Conservation (phyloP, 2,888 invertebrate genomes). For the Stenoptilia bipunctidactyla region DNA sequence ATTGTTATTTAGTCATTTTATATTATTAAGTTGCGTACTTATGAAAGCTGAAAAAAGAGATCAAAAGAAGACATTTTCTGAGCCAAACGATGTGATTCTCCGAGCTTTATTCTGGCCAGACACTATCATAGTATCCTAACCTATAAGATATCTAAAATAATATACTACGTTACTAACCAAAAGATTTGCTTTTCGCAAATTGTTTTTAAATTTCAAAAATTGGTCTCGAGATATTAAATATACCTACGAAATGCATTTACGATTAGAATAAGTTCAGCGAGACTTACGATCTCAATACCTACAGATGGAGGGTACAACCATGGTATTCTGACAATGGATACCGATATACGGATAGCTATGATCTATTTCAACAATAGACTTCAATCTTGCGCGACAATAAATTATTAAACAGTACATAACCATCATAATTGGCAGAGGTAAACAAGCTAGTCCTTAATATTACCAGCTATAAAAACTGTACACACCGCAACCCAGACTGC, state of each 20-base stretch:
- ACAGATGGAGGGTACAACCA: conserved; percentile 10
- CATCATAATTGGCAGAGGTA: conserved; percentile 71
- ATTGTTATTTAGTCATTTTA: conserved; percentile 50
- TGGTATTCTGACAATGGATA: conserved; percentile 22
- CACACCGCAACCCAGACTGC: conserved; percentile 68
- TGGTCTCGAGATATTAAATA: conserved; percentile 61
- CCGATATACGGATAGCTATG: conserved; percentile 59
- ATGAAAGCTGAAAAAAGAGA: conserved; percentile 71
- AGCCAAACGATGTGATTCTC: conserved; percentile 71
- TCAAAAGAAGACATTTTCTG: conserved; percentile 69
- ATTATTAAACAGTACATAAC: conserved; percentile 66
- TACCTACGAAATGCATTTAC: conserved; percentile 54
- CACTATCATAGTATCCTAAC: conserved; percentile 70
- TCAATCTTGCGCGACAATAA: conserved; percentile 64
- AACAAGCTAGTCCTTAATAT: conserved; percentile 67
- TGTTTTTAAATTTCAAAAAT: conserved; percentile 49
- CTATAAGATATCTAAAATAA: conserved; percentile 66
- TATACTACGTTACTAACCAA: conserved; percentile 63
- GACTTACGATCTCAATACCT: background rate
- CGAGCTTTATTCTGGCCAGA: conserved; percentile 68
- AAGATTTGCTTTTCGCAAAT: conserved; percentile 62
- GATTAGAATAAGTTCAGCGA: conserved; percentile 41
- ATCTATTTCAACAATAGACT: conserved; percentile 66
- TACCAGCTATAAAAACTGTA: conserved; percentile 70
- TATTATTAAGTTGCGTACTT: conserved; percentile 64